phyloP scores from a whole-genome alignment of 2,113 vertebrate species.

The Tonatia bakeri region DNA sequence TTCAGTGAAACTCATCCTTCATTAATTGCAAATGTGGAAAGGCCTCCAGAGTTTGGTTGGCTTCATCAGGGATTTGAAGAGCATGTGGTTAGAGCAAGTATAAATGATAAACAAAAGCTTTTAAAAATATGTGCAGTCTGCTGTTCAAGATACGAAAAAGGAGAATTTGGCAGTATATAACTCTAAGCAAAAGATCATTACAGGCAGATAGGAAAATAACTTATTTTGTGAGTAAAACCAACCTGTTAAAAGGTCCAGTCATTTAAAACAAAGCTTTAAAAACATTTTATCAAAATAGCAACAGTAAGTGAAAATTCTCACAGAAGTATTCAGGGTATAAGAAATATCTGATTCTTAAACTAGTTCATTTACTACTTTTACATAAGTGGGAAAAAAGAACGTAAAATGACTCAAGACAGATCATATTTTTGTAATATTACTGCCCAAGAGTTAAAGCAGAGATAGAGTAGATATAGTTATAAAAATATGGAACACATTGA shows the following conservation, averaged over 20 bases:
- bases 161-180: neutral
- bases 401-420: slow-evolving; percentile 38
- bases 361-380: slow-evolving; percentile 16
- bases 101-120: slow-evolving; percentile 58
- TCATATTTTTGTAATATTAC: slow-evolving; percentile 50
- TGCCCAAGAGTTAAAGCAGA: slow-evolving; percentile 40
- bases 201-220: slow-evolving; percentile 29
- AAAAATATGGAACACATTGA: slow-evolving; percentile 31
- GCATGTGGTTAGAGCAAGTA: neutral
- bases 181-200: slow-evolving; percentile 22
- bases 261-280: slow-evolving; percentile 40
- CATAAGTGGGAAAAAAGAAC: neutral
- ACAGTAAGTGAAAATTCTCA: slow-evolving; percentile 7
- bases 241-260: neutral
- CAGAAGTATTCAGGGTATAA: slow-evolving; percentile 6
- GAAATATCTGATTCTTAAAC: slow-evolving; percentile 28
- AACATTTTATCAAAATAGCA: slow-evolving; percentile 4
- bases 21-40: slow-evolving; percentile 48
- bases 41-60: neutral
- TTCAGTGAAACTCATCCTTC: neutral
- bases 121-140: slow-evolving; percentile 15
- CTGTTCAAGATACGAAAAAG: neutral
- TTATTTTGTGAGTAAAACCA: neutral
- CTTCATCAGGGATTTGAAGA: slow-evolving; percentile 13
- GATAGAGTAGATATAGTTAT: slow-evolving; percentile 50